phyloP scores from a whole-genome alignment of 2,113 vertebrate genomes.

The Bufo gargarizans region DNA sequence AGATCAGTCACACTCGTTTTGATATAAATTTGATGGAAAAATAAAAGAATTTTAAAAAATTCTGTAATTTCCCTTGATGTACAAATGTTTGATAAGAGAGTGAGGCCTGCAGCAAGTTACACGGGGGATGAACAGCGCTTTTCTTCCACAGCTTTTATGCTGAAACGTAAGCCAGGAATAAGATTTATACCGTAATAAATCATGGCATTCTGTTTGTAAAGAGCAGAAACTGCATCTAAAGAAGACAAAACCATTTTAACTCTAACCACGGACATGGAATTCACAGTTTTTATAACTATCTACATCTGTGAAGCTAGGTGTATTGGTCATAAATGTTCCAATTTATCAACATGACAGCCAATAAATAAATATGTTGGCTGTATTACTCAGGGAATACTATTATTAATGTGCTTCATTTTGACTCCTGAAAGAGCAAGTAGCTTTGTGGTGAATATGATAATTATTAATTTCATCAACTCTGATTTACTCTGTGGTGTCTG shows the following conservation, averaged over 20 bases:
- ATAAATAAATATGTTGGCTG: background rate
- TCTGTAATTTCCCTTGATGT: background rate
- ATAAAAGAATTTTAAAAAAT: too few relatives aligned
- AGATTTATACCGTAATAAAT: background rate
- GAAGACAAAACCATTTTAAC: background rate
- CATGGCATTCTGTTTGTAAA: background rate
- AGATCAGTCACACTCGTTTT: too few relatives aligned
- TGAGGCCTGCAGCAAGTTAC: background rate
- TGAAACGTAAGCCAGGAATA: background rate
- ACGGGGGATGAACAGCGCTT: background rate
- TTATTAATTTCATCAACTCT: background rate
- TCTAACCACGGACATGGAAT: background rate
- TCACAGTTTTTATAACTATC: background rate
- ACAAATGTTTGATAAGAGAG: background rate
- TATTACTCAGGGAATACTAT: background rate
- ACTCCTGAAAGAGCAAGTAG: background rate
- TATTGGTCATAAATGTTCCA: background rate
- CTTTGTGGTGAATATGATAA: background rate
- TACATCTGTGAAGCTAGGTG: background rate
- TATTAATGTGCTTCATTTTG: background rate
- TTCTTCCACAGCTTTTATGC: background rate
- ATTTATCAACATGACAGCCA: background rate
- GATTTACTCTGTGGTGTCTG: background rate
- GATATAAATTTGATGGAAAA: too few relatives aligned
- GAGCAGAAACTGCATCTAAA: background rate